Conservation (phyloP, 2,888 invertebrate species). For the Tineola bisselliella region DNA sequence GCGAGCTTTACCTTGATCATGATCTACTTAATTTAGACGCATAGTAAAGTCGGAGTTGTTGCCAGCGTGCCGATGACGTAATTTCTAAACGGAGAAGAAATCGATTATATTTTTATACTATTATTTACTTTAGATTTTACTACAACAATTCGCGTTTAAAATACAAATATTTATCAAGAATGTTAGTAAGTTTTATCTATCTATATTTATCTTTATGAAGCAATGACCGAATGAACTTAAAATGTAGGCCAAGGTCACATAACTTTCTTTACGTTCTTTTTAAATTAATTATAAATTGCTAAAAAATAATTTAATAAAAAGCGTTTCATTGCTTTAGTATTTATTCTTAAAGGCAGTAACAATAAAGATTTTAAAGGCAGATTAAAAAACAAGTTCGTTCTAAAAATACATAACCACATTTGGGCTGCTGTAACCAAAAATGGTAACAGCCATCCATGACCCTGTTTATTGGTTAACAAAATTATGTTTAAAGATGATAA, state of each 20-base stretch:
- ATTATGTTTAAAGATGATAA: too few relatives aligned
- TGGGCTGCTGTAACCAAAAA: not conserved
- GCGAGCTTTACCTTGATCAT: slow-evolving; percentile 1
- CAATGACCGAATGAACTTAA: not conserved
- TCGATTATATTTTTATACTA: not conserved
- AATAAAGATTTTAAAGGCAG: too few relatives aligned
- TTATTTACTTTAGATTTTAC: not conserved
- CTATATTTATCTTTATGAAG: not conserved
- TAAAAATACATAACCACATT: too few relatives aligned
- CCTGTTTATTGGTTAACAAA: not conserved
- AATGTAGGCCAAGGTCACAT: not conserved
- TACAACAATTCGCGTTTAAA: not conserved
- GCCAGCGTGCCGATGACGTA: slow-evolving; percentile 53
- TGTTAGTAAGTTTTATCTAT: too few relatives aligned
- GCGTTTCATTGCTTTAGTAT: too few relatives aligned
- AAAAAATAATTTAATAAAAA: too few relatives aligned
- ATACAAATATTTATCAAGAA: too few relatives aligned
- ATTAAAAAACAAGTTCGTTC: not conserved
- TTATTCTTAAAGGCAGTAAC: too few relatives aligned
- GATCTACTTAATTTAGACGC: slow-evolving; percentile 28
- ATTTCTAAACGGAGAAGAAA: slow-evolving; percentile 20
- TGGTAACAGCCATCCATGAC: not conserved
- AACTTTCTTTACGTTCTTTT: not conserved
- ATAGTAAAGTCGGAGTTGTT: slow-evolving; percentile 31
- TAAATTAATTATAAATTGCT: too few relatives aligned